These are phyloP conservation scores for Camelus dromedarius DNA, from an alignment of 2,113 vertebrate species.

Conservation along the genomic window DNA sequence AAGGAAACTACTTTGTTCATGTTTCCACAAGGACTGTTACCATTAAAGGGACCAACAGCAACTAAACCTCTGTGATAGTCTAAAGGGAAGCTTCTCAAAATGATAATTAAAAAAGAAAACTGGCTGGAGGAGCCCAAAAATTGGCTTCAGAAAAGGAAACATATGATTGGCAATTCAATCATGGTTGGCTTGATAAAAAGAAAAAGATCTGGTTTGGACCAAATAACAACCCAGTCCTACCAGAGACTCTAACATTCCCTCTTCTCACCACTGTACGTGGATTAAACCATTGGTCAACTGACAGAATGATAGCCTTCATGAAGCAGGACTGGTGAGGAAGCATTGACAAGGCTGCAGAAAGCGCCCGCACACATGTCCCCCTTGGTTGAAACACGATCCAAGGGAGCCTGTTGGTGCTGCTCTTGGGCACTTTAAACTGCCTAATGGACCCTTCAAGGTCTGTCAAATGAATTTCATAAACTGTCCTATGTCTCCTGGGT, in stretches of 20 bases:
- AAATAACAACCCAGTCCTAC: neutral
- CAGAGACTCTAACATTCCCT: neutral
- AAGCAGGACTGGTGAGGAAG: neutral
- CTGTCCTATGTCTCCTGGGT: neutral
- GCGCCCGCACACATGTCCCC: neutral
- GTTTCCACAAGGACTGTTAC: neutral
- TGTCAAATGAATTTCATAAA: neutral
- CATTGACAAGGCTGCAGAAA: neutral
- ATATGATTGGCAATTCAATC: neutral
- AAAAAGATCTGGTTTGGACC: neutral
- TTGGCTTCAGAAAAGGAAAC: neutral
- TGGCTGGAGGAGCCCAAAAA: neutral
- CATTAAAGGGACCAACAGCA: neutral
- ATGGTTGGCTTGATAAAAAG: neutral
- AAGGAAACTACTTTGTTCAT: neutral
- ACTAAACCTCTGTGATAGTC: neutral
- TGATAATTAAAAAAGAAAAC: neutral
- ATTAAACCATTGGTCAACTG: neutral
- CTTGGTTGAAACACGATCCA: neutral
- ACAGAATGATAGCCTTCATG: neutral
- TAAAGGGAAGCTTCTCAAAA: neutral
- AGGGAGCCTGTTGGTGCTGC: neutral
- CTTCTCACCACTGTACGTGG: neutral
- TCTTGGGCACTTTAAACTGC: neutral
- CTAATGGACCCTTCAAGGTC: neutral